Conservation (phyloP, 2,888 invertebrate genomes). For the Thera obeliscata region DNA sequence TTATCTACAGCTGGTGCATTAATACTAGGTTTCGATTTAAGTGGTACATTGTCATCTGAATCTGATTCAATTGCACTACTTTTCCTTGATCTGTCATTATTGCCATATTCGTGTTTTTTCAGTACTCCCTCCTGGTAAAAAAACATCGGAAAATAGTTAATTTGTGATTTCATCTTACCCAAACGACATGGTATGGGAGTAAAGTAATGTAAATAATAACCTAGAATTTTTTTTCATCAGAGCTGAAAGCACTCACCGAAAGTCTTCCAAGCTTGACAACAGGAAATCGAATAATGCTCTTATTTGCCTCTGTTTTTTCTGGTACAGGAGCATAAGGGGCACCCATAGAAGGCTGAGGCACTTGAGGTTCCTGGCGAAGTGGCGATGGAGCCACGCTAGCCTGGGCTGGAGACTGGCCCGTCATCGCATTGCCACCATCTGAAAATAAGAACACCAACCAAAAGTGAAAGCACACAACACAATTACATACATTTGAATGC, state of each 20-base stretch:
- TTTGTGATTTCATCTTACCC: too few relatives aligned
- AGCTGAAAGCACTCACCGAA: constrained; percentile 61
- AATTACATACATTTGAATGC: too few relatives aligned
- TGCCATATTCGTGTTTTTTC: constrained; percentile 73
- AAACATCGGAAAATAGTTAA: not conserved
- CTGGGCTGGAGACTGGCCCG: constrained; percentile 86
- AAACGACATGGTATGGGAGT: too few relatives aligned
- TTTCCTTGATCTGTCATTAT: constrained; percentile 70
- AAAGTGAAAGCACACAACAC: too few relatives aligned
- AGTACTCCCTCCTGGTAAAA: constrained; percentile 71
- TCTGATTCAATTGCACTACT: constrained; percentile 77
- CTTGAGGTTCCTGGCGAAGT: constrained; percentile 78
- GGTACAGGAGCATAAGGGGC: constrained; percentile 68
- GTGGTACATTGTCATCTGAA: constrained; percentile 77
- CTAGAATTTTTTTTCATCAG: not conserved
- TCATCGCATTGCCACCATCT: constrained; percentile 72
- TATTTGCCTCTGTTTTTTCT: constrained; percentile 69
- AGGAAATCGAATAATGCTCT: constrained; percentile 70
- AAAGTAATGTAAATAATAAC: too few relatives aligned
- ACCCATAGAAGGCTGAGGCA: constrained; percentile 80
- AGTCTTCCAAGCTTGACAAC: constrained; percentile 80
- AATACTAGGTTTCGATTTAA: constrained; percentile 70
- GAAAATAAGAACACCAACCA: constrained; percentile 31
- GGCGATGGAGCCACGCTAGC: constrained; percentile 86
- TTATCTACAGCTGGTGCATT: constrained; percentile 71